phyloP scores from a whole-genome alignment of 2,797 vertebrate species.

The Channa striata region DNA sequence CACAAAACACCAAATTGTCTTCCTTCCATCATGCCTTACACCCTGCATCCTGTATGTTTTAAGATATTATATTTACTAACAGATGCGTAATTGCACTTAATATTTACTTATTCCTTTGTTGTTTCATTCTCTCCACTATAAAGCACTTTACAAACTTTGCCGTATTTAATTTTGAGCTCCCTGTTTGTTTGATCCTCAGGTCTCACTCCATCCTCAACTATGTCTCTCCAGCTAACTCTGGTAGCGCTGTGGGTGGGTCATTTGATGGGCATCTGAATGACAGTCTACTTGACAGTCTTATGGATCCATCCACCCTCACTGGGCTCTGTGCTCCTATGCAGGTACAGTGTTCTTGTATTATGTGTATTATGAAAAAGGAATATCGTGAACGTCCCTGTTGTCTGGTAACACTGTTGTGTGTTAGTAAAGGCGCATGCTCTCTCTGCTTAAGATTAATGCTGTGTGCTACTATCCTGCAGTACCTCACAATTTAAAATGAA shows the following conservation, averaged over 20 bases:
- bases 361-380: background rate
- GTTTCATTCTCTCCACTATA: background rate
- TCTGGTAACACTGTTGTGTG: background rate
- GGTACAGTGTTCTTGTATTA: conserved; percentile 74
- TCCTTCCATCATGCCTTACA: background rate
- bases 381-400: background rate
- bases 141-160: background rate
- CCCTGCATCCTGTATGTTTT: no score
- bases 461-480: background rate
- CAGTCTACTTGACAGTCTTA: conserved; percentile 88
- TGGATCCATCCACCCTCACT: conserved; percentile 84
- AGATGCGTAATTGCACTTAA: no score
- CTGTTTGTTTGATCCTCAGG: conserved; percentile 76
- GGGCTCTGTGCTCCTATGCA: conserved; percentile 93
- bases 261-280: conserved; percentile 88
- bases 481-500: conserved; percentile 11
- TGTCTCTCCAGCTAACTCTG: conserved; percentile 74
- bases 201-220: conserved; percentile 93
- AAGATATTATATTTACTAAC: no score
- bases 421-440: background rate
- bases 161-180: conserved; percentile 2
- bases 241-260: conserved; percentile 76
- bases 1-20: background rate
- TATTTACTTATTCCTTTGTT: no score
- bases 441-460: background rate